Base-by-base conservation (phyloP, 2,797 vertebrate species). In the Choloepus didactylus region DNA sequence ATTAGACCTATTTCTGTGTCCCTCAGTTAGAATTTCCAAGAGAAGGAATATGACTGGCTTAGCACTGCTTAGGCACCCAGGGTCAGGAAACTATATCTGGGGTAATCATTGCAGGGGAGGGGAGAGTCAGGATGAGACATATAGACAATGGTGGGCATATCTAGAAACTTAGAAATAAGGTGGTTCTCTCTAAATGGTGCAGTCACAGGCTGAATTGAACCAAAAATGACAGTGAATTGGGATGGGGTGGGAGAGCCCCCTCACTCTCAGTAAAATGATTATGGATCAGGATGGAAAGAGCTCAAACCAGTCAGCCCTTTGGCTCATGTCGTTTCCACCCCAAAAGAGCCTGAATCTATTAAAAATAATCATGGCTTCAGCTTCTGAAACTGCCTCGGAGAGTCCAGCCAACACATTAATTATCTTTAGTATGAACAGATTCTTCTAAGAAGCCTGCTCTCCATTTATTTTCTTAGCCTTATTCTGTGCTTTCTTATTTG, bases 391-490 rank as follows among this genome's bases (percentile, higher is more conserved):
- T 87, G 54, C 95, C 86, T 84, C 31, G 93, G 73, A 46, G 76
- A 95, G 38, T 89, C 35, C 23, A 62, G 49, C 83, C 84, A 94
- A 54, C 60, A 67, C 67, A n/a, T 75, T 94, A 82, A 80, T 97
- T 96, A 77, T 72, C 31, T n/a, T 89, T 56, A 62, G 56, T 85
- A 69, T 59, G 44, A 96, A 67, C 94, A 96, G 93, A 95, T 93
- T 97, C 18, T 72, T 67, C 38, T 81, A 54, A 89, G 87, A 83
- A 93, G 76, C 80, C 59, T 92, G 85, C 56, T 84, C 85, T 79
- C 73, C 87, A n/a, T 93, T 85, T 95, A 38, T 95, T 94, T 93
- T 90, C 80, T 95, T 69, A 92, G 86, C 76, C 66, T 87, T 76
- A 23, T 92, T 89, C 89, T 66, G 60, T 14, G 15, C 51, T 80